phyloP scores from a whole-genome alignment of 1,140 invertebrate genomes.

The Euwallacea fornicatus region DNA sequence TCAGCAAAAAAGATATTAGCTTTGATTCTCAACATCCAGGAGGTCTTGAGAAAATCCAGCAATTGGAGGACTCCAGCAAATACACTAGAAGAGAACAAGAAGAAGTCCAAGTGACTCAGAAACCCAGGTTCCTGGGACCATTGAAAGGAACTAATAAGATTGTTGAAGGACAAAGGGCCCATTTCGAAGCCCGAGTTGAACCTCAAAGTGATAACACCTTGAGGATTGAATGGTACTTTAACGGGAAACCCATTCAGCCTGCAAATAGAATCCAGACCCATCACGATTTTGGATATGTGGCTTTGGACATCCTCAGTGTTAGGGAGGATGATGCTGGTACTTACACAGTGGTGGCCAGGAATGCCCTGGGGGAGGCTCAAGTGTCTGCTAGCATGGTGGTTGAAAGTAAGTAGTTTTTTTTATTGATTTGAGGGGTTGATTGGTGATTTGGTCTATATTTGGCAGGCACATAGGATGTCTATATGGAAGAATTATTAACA shows the following conservation, averaged over 20 bases:
- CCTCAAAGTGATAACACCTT: constrained; percentile 89
- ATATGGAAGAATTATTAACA: no score
- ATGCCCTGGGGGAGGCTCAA: constrained; percentile 82
- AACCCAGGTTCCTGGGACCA: constrained; percentile 82
- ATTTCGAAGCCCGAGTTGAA: constrained; percentile 94
- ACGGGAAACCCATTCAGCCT: constrained; percentile 79
- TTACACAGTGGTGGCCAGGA: constrained; percentile 87
- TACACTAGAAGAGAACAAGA: constrained; percentile 68
- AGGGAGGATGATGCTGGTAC: constrained; percentile 82
- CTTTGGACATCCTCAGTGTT: constrained; percentile 89
- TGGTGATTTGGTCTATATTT: no score
- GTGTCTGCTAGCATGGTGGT: constrained; percentile 80
- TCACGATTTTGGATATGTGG: constrained; percentile 94
- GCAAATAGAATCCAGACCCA: constrained; percentile 89
- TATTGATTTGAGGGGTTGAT: constrained; percentile 2
- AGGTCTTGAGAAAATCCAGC: constrained; percentile 86
- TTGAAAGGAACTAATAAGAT: constrained; percentile 90
- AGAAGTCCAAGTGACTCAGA: constrained; percentile 73
- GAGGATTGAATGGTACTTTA: constrained; percentile 89
- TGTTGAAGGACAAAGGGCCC: constrained; percentile 92
- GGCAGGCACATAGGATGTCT: no score
- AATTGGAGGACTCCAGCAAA: constrained; percentile 79
- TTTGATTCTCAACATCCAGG: constrained; percentile 85
- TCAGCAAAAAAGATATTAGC: constrained; percentile 82
- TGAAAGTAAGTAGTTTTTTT: constrained; percentile 70